phyloP scores from a whole-genome alignment of 2,113 vertebrate genomes.

The Zapus hudsonius region DNA sequence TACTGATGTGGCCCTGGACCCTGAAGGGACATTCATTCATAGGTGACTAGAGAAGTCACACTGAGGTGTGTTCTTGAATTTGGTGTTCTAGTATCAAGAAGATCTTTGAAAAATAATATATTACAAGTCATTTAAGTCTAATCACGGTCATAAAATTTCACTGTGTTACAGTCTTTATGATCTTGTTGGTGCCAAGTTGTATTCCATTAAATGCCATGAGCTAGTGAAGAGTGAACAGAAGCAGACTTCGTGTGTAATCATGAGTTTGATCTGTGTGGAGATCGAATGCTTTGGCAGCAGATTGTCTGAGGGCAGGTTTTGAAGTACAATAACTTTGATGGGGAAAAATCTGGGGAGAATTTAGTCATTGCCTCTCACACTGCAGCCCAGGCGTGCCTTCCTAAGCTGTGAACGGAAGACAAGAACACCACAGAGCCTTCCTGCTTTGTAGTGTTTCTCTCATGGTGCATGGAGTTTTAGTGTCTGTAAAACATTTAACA shows the following conservation, averaged over 20 bases:
- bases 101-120: slow-evolving; percentile 8
- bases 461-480: neutral
- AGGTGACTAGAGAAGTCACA: neutral
- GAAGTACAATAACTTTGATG: neutral
- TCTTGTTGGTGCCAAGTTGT: neutral
- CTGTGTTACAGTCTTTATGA: neutral
- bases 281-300: neutral
- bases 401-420: neutral
- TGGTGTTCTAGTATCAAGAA: slow-evolving; percentile 1
- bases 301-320: neutral
- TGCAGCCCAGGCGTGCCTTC: neutral
- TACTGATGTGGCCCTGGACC: neutral
- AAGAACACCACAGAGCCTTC: neutral
- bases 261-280: neutral
- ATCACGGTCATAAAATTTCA: neutral
- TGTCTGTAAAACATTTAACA: neutral
- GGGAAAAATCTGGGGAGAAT: neutral
- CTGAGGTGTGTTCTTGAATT: neutral
- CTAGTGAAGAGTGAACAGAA: slow-evolving; percentile 29
- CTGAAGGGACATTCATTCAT: neutral
- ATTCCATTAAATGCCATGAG: neutral
- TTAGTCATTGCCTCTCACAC: neutral
- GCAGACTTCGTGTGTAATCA: neutral
- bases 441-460: neutral
- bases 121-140: slow-evolving; percentile 20